Base-by-base conservation (phyloP, 1,140 invertebrate genomes). In the Macrostomum lignano region DNA sequence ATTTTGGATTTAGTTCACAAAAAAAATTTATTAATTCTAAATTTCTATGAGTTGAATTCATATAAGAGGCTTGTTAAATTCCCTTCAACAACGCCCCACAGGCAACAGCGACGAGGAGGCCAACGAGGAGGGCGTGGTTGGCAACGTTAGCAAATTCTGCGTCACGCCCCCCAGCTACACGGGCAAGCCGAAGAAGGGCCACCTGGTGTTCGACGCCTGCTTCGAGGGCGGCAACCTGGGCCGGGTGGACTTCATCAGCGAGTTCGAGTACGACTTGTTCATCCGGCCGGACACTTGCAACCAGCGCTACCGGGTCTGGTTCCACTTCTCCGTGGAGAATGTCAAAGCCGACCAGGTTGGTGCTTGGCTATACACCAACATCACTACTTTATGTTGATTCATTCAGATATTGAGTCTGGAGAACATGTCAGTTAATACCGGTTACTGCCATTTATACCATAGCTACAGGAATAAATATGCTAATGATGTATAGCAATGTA, bases 261-360 rank as follows among this genome's bases (percentile, higher is more conserved):
- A 88, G 46, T 73, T 71, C 49, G 84, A 94, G 52, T 93, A 93
- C 57, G 86, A 94, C 58, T 63, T 96, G 6, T 94, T 76, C 58
- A 71, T 96, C 23, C 61, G 86, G 29, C 84, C 86, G 0, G 86
- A 94, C 53, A 88, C 82, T 0, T 88, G 81, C 51, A 79, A 81
- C 52, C 81, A 82, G 0, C 65, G 77, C 20, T 69, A 77, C 34
- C 62, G 86, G 24, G 70, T 91, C 36, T 94, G 84, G 84, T 94
- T 91, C 52, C 86, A 94, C 55, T 96, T 94, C 47, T 81, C 78
- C 1, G 81, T 93, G 7, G 81, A 93, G 52, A 96, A 96, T 59
- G 77, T 81, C 0, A 72, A 74, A 39, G 61, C 70, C 19, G 78
- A 91, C 51, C 84, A 82, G 65, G 73, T 74, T 5, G 15, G 10